Conservation (phyloP, 1,140 invertebrate genomes). For the Macrosteles quadrilineatus region DNA sequence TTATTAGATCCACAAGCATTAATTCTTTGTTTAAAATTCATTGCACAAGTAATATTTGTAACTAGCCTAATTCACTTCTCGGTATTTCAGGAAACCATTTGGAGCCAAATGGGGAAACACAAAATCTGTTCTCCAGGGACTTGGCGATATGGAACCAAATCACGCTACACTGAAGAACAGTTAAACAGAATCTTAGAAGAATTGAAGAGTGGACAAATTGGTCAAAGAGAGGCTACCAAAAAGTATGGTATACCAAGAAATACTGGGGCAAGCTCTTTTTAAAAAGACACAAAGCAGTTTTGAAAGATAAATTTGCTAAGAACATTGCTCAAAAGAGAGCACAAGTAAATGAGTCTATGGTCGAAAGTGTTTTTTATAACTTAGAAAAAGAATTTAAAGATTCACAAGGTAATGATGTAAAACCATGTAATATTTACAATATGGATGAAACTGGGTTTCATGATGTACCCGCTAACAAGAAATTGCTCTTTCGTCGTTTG, state of each 20-base stretch:
- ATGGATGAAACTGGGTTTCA: not conserved
- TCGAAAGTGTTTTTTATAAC: not conserved
- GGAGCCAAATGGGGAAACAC: no score
- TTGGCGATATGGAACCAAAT: not conserved
- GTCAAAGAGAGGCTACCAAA: not conserved
- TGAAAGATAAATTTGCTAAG: no score
- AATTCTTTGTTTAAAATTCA: no score
- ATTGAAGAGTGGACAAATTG: not conserved
- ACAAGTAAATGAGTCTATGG: not conserved
- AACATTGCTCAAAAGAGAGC: not conserved
- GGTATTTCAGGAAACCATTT: no score
- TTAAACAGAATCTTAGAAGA: not conserved
- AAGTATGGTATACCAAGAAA: conserved; percentile 13
- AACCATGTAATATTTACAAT: not conserved
- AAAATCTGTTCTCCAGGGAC: not conserved
- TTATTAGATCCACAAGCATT: no score
- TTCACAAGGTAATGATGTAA: no score
- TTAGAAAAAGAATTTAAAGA: conserved; percentile 6
- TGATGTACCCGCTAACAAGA: not conserved
- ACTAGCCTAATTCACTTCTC: no score
- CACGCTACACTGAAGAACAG: not conserved
- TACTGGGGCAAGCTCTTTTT: not conserved
- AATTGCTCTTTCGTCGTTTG: not conserved
- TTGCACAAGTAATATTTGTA: no score
- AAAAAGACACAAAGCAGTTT: no score